phyloP scores from a whole-genome alignment of 2,113 vertebrate species.

The Hyperopisus bebe region DNA sequence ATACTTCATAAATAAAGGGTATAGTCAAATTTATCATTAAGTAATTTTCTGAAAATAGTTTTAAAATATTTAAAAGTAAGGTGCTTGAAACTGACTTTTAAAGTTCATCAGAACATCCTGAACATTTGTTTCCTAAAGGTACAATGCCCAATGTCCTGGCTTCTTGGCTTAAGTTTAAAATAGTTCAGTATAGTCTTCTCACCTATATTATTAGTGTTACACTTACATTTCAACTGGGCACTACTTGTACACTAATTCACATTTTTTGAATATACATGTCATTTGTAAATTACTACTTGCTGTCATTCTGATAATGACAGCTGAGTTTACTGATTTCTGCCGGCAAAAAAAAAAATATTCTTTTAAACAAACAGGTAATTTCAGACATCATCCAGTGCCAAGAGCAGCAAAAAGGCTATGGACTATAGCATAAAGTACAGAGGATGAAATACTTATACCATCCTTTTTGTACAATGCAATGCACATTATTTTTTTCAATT shows the following conservation, averaged over 20 bases:
- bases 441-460: neutral
- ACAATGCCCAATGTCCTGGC: neutral
- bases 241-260: constrained; percentile 2
- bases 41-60: constrained; percentile 42
- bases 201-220: neutral
- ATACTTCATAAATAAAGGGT: constrained; percentile 52
- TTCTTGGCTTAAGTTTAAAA: neutral
- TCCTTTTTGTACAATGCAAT: neutral
- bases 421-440: neutral
- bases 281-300: neutral
- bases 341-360: neutral
- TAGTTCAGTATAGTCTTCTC: neutral
- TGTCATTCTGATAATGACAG: neutral
- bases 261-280: neutral
- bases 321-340: neutral
- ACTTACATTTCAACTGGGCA: neutral
- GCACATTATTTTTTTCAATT: neutral
- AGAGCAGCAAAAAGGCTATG: neutral
- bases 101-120: constrained; percentile 12
- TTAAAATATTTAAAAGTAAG: constrained; percentile 63
- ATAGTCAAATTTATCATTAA: constrained; percentile 37
- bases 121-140: constrained; percentile 8
- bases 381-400: neutral
- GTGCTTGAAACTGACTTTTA: constrained; percentile 59
- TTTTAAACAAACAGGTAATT: neutral